A percentile compares a stretch with the other conserved stretches of the same genome.
phyloP scores from a whole-genome alignment of 2,113 vertebrate species.

The Mesoclemmys tuberculata region DNA sequence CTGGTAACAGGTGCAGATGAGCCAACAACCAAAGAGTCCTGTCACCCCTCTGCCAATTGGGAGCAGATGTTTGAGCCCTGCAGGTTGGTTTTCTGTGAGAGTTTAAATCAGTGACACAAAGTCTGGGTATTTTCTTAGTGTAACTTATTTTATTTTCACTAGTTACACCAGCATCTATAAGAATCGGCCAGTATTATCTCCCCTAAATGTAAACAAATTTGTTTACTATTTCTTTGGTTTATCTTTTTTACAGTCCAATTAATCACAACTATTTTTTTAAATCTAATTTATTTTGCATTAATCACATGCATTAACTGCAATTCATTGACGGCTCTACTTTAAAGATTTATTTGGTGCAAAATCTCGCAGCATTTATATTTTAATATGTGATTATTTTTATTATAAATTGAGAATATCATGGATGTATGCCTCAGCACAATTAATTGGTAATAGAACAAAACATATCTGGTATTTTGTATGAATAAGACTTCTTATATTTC shows the following conservation, averaged over 20 bases:
- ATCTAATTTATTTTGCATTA: too few relatives aligned
- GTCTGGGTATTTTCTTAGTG: background rate
- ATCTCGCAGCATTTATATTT: background rate
- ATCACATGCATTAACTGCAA: too few relatives aligned
- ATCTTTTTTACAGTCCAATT: too few relatives aligned
- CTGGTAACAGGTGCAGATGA: background rate
- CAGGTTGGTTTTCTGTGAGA: background rate
- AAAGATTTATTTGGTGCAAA: background rate
- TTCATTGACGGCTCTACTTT: background rate
- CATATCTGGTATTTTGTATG: background rate
- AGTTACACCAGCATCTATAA: background rate
- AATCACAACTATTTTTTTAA: too few relatives aligned
- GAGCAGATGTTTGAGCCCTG: background rate
- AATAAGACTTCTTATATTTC: background rate
- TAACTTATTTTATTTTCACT: background rate
- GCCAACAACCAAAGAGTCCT: background rate
- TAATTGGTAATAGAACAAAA: background rate
- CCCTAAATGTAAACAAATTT: too few relatives aligned
- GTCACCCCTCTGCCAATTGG: background rate
- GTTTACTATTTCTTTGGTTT: too few relatives aligned
- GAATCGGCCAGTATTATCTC: background rate
- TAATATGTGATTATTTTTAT: background rate
- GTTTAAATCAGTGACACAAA: background rate
- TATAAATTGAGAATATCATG: rapidly evolving
- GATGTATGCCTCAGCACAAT: background rate